Base-by-base conservation (phyloP, 2,797 vertebrate species). In the Poeciliopsis paucimaculata region DNA sequence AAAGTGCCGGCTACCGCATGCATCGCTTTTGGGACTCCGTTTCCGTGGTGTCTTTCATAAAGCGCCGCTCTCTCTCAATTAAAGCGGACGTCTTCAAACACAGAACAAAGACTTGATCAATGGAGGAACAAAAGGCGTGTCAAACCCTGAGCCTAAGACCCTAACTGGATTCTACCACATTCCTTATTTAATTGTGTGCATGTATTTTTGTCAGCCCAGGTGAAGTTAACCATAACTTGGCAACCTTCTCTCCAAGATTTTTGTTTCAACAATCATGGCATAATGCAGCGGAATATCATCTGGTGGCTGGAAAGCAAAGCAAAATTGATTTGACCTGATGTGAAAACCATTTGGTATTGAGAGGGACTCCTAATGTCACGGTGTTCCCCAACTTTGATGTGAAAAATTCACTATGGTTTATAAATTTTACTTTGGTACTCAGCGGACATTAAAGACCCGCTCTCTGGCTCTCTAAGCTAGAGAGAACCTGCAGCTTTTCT, bases 1-100 rank as follows among this genome's bases (percentile, higher is more conserved):
- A 91, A 94, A 95, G 92, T 90, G 92, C 92, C 82, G 89, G 92
- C 93, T 90, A 93, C 93, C 91, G 90, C 92, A 93, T 90, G 86
- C 88, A 62, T 88, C 83, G 87, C 88, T 84, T 88, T 88, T 53
- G 84, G 91, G 84, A 90, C 89, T 92, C 89, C 85, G 87, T 90
- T 91, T 82, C 85, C 53, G 86, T 73, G 68, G 79, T 85, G 84
- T 91, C 89, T 91, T 89, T 92, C 90, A 87, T 86, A 85, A 89
- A 90, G 80, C 68, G 81, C 46, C 57, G 31, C 77, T 36, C 2
- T 20, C 2, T 20, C 43, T 77, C 75, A 47, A 75, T 74, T 45
- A 85, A 88, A 88, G 87, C 85, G 86, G 84, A 81, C 87, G 47
- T 66, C 80, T 87, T 89, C 84, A 88, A 87, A 91, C 80, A 71